These are phyloP conservation scores for Acropora tenuis DNA, from an alignment of 64 coral and sea anemone species.

Conservation along the genomic window DNA sequence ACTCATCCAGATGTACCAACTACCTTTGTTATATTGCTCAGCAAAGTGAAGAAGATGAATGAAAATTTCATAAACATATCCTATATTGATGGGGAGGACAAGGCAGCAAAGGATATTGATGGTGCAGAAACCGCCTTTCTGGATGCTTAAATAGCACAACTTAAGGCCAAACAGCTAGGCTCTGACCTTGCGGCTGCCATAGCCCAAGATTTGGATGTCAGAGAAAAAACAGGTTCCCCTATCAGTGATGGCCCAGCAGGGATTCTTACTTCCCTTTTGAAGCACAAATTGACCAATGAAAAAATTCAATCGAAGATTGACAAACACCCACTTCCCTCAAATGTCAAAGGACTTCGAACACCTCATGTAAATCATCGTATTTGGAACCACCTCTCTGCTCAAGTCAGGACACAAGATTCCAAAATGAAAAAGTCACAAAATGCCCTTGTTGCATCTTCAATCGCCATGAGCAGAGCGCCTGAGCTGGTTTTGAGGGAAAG, in stretches of 20 bases:
- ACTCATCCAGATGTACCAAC: neutral
- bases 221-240: conserved; percentile 21
- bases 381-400: conserved; percentile 17
- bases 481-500: neutral
- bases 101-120: too few relatives aligned
- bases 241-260: neutral
- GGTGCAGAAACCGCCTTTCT: too few relatives aligned
- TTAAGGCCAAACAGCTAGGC: neutral
- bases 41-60: conserved; percentile 20
- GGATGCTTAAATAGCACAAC: too few relatives aligned
- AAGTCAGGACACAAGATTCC: conserved; percentile 13
- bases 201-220: conserved; percentile 35
- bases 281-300: conserved; percentile 31
- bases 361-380: conserved; percentile 38
- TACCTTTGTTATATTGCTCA: neutral
- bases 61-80: neutral
- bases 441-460: neutral
- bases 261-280: neutral
- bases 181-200: neutral
- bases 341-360: neutral
- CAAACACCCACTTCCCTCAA: neutral
- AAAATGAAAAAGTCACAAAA: conserved; percentile 8
- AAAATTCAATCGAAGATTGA: conserved; percentile 49
- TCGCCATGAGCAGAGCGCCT: neutral
- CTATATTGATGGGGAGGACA: too few relatives aligned